Base-by-base conservation (phyloP, 1,140 invertebrate species). In the Rhizoglyphus robini region DNA sequence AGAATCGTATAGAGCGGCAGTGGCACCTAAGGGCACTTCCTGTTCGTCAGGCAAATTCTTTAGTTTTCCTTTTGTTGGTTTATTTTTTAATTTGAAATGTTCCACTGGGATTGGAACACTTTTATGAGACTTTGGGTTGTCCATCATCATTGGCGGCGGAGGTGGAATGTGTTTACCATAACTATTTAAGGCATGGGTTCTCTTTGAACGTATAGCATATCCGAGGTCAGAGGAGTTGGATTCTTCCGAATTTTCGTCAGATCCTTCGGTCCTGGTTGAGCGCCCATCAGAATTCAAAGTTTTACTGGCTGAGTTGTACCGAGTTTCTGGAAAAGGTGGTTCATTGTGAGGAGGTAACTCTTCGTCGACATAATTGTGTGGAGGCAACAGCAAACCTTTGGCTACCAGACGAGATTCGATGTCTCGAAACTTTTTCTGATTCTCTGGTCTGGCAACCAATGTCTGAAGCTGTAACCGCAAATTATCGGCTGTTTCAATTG, bases 401-500 rank as follows among this genome's bases (percentile, higher is more conserved):
- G 74, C 74, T 20, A 74, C 81, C 34, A 82, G 72, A 34, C 81
- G 72, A 18, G 82, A 78, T 73, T 88, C 85, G n/a, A 90, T 83
- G 71, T 87, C 86, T 4, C 83, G 81, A 70, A 90, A 84, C 69
- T 88, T 88, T 72, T 86, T 87, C 75, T 88, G 85, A 76, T 89
- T 92, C 69, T 92, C 89, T 32, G 88, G 86, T 47, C 87, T 75
- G 51, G 87, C 85, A 23, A 90, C 86, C 48, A 96, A 76, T 11
- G 84, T 82, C 72, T 88, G 84, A 51, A 96, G 75, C 73, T 94
- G 90, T 2, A 83, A 80, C 65, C 84, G 84, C 63, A 96, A 81
- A 67, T 90, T 82, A 63, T 85, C 81, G 0, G 94, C 93, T 4
- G 93, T 97, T 72, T 92, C 86, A 23, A 91, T 84, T 15, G 89